Percentiles rank a stretch among this genome's conserved stretches.
phyloP scores from a whole-genome alignment of 2,888 invertebrate genomes.

The Alviniconcha strummeri region DNA sequence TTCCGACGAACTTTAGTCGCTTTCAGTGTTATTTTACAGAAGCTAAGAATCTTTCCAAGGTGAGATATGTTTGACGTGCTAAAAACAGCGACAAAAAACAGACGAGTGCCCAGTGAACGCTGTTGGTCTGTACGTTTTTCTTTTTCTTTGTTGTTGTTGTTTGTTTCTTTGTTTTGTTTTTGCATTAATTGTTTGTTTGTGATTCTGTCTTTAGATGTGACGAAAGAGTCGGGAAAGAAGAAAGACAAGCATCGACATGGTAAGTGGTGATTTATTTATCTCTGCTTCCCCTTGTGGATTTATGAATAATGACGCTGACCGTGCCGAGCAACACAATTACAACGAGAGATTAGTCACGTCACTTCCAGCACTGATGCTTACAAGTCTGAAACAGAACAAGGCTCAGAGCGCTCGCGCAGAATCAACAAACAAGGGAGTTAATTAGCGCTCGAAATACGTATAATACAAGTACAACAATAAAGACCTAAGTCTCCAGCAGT shows the following conservation, averaged over 20 bases:
- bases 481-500: too few species aligned
- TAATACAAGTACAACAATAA: too few species aligned
- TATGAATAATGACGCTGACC: not conserved
- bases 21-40: not conserved
- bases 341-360: not conserved
- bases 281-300: too few species aligned
- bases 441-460: too few species aligned
- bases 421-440: too few species aligned
- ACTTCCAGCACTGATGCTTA: not conserved
- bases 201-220: conserved; percentile 1
- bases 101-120: not conserved
- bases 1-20: too few species aligned
- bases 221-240: conserved; percentile 22
- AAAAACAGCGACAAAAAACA: not conserved
- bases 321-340: not conserved
- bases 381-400: too few species aligned
- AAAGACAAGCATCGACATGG: conserved; percentile 29
- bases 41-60: not conserved
- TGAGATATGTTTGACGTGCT: too few species aligned
- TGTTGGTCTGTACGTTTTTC: not conserved
- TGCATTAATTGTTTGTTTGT: too few species aligned
- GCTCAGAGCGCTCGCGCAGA: too few species aligned
- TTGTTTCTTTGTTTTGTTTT: not conserved
- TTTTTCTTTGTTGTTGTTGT: not conserved
- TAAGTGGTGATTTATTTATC: not conserved